Percentiles rank a stretch among this genome's conserved stretches.
phyloP scores from a whole-genome alignment of 1,140 invertebrate species.

The Antheraea mylitta region DNA sequence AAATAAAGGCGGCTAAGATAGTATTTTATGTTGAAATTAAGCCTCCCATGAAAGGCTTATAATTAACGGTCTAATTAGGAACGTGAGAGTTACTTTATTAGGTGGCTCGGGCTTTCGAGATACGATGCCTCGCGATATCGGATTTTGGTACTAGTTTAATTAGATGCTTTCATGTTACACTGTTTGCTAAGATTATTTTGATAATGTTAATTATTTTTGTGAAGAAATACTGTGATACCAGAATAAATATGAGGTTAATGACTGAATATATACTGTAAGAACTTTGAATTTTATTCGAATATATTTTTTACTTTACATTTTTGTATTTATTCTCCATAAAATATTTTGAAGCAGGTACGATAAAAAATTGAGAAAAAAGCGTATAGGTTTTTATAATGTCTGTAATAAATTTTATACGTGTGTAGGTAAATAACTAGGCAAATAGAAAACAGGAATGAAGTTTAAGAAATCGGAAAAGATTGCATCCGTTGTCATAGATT shows the following conservation, averaged over 20 bases:
- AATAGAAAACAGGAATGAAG: no score
- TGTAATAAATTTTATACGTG: no score
- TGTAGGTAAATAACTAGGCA: no score
- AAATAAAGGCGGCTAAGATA: constrained; percentile 51
- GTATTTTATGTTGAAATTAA: constrained; percentile 73
- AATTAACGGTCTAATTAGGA: constrained; percentile 74
- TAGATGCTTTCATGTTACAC: constrained; percentile 33
- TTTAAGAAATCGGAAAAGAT: background rate
- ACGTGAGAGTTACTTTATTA: constrained; percentile 73
- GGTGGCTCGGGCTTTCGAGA: constrained; percentile 56
- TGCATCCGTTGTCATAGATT: background rate
- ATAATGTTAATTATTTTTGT: background rate
- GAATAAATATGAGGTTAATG: no score
- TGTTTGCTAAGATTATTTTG: background rate
- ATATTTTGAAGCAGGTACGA: no score
- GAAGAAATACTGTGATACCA: no score
- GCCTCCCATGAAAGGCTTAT: constrained; percentile 71
- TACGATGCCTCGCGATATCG: constrained; percentile 60
- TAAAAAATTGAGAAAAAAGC: no score
- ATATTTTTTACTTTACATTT: no score
- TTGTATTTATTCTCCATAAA: no score
- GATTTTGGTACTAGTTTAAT: constrained; percentile 74
- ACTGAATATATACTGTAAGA: no score
- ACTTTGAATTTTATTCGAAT: no score
- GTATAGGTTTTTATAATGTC: no score